A percentile compares a stretch with the other conserved stretches of the same genome.
phyloP scores from a whole-genome alignment of 1,140 invertebrate genomes.

The Drosophila ananassae region DNA sequence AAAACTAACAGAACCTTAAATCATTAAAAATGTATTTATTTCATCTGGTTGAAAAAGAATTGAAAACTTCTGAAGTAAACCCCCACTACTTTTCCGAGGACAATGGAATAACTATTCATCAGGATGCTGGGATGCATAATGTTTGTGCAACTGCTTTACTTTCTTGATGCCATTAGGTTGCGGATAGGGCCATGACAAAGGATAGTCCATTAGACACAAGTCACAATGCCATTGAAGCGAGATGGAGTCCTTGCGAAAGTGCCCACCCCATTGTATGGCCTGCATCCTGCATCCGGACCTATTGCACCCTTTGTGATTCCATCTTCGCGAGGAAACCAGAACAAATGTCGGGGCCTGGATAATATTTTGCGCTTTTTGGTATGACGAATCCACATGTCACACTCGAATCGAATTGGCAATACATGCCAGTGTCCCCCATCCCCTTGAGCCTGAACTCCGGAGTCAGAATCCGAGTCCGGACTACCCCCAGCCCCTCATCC shows the following conservation, averaged over 20 bases:
- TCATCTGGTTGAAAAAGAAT: slow-evolving; percentile 23
- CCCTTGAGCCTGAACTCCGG: background rate
- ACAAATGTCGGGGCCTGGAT: slow-evolving; percentile 71
- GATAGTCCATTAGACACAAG: slow-evolving; percentile 72
- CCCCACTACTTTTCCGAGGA: background rate
- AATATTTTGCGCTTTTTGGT: slow-evolving; percentile 81
- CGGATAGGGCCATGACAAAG: slow-evolving; percentile 54
- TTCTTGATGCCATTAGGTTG: slow-evolving; percentile 72
- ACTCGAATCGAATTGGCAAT: slow-evolving; percentile 44
- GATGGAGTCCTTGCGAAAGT: slow-evolving; percentile 25
- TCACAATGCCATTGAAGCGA: slow-evolving; percentile 53
- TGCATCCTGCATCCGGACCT: slow-evolving; percentile 26
- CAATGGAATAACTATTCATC: slow-evolving; percentile 29
- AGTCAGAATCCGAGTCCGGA: background rate
- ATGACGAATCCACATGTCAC: slow-evolving; percentile 80
- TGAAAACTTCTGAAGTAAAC: slow-evolving; percentile 10
- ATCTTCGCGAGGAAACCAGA: slow-evolving; percentile 74
- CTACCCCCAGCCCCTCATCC: slow-evolving; percentile 47
- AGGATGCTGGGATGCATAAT: slow-evolving; percentile 26
- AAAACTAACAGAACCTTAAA: background rate
- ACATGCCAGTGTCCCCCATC: background rate
- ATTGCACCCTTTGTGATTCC: slow-evolving; percentile 57
- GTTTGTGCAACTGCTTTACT: slow-evolving; percentile 76
- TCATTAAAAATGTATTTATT: background rate
- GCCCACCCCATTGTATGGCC: slow-evolving; percentile 15